Conservation (phyloP, 2,888 invertebrate species). For the Nezara viridula region DNA sequence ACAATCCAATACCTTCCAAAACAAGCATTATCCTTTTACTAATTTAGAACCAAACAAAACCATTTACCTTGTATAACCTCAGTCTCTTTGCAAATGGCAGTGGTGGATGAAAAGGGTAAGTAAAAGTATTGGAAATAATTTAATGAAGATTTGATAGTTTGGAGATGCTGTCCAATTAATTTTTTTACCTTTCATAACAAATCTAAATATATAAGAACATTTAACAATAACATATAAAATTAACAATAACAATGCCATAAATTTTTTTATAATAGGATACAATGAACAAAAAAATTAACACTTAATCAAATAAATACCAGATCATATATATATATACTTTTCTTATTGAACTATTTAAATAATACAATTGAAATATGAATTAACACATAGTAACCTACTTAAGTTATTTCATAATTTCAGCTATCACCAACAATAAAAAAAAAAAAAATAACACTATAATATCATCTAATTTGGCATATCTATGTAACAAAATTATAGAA, state of each 20-base stretch:
- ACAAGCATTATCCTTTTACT: conserved; percentile 2
- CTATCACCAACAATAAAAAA: not conserved
- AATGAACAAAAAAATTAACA: not conserved
- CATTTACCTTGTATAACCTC: conserved; percentile 51
- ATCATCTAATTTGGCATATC: not conserved
- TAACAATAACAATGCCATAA: not conserved
- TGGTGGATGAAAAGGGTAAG: conserved; percentile 26
- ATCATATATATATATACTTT: not conserved
- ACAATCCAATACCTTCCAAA: conserved; percentile 54
- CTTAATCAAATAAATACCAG: not conserved
- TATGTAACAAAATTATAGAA: not conserved
- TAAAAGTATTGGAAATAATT: not conserved
- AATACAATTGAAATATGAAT: not conserved
- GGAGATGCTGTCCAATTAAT: not conserved
- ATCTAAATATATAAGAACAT: not conserved
- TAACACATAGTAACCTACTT: not conserved
- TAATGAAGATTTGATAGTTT: not conserved
- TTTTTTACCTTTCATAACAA: not conserved
- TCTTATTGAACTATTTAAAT: not conserved
- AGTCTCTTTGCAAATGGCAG: conserved; percentile 52
- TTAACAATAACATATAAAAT: not conserved
- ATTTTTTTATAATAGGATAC: not conserved
- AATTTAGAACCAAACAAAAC: conserved; percentile 48
- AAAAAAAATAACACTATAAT: not conserved
- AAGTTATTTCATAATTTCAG: not conserved